Evolutionary conservation across 2,797 vertebrate genomes (phyloP).

Genomic region (Sebastes ruberrimus): DNA sequence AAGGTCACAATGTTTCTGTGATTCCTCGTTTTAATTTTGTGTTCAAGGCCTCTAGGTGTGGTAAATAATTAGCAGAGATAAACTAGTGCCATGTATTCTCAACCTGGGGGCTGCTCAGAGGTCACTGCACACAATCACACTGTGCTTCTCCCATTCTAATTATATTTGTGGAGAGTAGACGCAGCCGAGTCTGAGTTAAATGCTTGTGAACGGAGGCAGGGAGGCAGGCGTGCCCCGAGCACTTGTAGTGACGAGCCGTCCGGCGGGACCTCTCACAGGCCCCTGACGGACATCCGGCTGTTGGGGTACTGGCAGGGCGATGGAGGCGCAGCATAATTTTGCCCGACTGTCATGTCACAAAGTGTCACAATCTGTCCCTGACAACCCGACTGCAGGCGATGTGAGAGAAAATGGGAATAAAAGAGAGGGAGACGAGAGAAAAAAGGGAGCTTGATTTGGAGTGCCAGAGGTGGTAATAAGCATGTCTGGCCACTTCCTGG

Average conservation of each 20-base stretch:
- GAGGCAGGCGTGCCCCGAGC: slow-evolving; percentile 45
- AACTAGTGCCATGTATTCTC: slow-evolving; percentile 30
- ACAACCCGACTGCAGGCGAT: slow-evolving; percentile 79
- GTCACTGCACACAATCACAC: slow-evolving; percentile 54
- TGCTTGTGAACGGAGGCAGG: slow-evolving; percentile 46
- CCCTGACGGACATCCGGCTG: slow-evolving; percentile 85
- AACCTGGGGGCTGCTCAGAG: slow-evolving; percentile 51
- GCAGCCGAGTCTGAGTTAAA: slow-evolving; percentile 48
- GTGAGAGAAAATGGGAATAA: slow-evolving; percentile 52
- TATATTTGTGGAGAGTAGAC: slow-evolving; percentile 48
- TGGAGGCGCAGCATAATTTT: slow-evolving; percentile 90
- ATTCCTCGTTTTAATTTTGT: slow-evolving; percentile 17
- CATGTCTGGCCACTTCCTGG: slow-evolving; percentile 63
- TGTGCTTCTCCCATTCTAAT: slow-evolving; percentile 43
- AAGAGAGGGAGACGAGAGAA: slow-evolving; percentile 43
- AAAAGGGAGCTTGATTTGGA: slow-evolving; percentile 60
- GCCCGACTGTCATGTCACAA: slow-evolving; percentile 92
- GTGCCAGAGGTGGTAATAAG: slow-evolving; percentile 65
- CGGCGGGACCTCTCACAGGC: slow-evolving; percentile 69
- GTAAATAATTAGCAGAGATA: slow-evolving; percentile 51
- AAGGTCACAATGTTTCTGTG: slow-evolving; percentile 31
- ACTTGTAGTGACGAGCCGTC: slow-evolving; percentile 59
- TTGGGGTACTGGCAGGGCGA: slow-evolving; percentile 88
- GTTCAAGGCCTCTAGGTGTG: slow-evolving; percentile 31
- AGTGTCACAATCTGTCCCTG: slow-evolving; percentile 93